A percentile compares a stretch with the other conserved stretches of the same genome.
phyloP scores from a whole-genome alignment of 2,888 invertebrate species.

The Malthinus flaveolus region DNA sequence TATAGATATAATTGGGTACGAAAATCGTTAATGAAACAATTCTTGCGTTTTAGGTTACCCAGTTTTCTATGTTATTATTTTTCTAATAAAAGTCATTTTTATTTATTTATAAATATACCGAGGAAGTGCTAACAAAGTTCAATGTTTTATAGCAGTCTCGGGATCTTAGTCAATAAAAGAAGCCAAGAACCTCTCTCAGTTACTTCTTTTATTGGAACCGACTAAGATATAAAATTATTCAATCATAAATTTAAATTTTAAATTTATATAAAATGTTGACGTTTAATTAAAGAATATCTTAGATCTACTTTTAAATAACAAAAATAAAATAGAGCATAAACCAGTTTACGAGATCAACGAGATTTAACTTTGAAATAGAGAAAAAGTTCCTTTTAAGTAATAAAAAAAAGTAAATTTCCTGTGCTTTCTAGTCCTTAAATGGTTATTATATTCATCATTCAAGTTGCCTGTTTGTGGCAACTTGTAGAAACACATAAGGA shows the following conservation, averaged over 20 bases:
- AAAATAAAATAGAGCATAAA: slow-evolving; percentile 2
- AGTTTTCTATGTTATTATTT: neutral
- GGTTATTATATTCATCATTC: slow-evolving; percentile 49
- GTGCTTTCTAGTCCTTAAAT: slow-evolving; percentile 46
- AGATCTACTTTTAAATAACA: neutral
- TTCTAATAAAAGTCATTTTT: slow-evolving; percentile 15
- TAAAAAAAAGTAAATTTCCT: slow-evolving; percentile 50
- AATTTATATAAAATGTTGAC: no score
- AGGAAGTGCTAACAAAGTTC: slow-evolving; percentile 14
- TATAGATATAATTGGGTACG: no score
- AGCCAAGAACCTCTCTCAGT: slow-evolving; percentile 7
- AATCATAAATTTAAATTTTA: neutral
- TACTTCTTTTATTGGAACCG: neutral
- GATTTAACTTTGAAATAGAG: slow-evolving; percentile 12
- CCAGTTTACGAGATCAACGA: slow-evolving; percentile 2
- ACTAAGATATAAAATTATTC: neutral
- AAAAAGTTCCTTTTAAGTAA: slow-evolving; percentile 35
- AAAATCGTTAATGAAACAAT: no score
- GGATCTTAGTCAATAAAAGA: slow-evolving; percentile 6
- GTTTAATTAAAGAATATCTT: no score
- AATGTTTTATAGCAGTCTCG: slow-evolving; percentile 11
- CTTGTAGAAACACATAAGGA: slow-evolving; percentile 22
- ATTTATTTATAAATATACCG: slow-evolving; percentile 2
- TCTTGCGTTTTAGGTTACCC: no score
- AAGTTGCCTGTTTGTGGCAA: slow-evolving; percentile 24